Base-by-base conservation (phyloP, 2,888 invertebrate species). In the Tachystola acroxantha region DNA sequence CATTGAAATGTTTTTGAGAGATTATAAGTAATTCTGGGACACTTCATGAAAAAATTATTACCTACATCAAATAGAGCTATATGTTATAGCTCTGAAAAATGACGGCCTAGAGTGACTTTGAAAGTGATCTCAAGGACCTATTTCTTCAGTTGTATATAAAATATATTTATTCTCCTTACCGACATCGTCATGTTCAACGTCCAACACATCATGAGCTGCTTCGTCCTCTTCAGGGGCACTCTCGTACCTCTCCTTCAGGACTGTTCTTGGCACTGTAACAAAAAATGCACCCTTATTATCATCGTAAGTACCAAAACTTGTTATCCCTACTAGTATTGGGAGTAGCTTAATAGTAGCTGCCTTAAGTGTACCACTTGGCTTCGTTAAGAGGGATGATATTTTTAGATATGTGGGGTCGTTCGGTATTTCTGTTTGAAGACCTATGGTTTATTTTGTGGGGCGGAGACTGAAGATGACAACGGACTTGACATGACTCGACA, bases 181-280 rank as follows among this genome's bases (percentile, higher is more conserved):
- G 44, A 88, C 80, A 50, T 88, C 88, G 47, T 89, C 86, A 58
- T 81, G 76, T 53, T 84, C 80, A 59, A 78, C 72, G 65, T 82
- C 80, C 40, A 80, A 72, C 58, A 72, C 78, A 54, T 81, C 85
- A 56, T 84, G 89, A 50, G 89, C 88, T 45, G 90, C 89, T 69
- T 95, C 95, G 69, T 95, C 96, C 46, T 91, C 89, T 72, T 94
- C 94, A 32, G 92, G 89, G 16, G 91, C 91, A 43, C 93, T 93
- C 64, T 95, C 94, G 76, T 92, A 95, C 50, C 93, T 90, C 74
- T 95, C 94, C 65, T 94, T 93, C 43, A 96, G 84, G 36, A 96
- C 94, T 65, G 93, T 93, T 47, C 95, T 89, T 2, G 95, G 95
- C 46, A 96, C 96, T 96, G 86, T 64, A 72, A 72, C 44, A 43